Conservation (phyloP, 1,140 invertebrate genomes). For the Saccostrea glomerata region DNA sequence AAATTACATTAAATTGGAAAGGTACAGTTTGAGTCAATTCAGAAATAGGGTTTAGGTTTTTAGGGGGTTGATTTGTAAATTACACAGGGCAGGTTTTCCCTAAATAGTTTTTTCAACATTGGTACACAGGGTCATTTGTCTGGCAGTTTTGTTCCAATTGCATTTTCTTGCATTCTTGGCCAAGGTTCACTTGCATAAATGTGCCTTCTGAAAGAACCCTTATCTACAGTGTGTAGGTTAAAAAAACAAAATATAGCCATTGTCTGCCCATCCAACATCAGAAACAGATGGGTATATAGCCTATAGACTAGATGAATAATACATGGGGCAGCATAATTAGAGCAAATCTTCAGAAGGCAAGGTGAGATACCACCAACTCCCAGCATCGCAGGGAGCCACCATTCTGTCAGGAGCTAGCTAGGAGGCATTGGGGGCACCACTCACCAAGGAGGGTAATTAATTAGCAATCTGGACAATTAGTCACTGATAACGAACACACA, state of each 20-base stretch:
- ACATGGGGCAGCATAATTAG: not conserved
- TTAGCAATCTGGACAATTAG: slow-evolving; percentile 1
- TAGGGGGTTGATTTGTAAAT: not conserved
- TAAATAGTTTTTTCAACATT: not conserved
- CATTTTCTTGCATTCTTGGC: not conserved
- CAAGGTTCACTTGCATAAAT: not conserved
- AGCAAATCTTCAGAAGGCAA: not conserved
- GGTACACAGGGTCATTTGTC: slow-evolving; percentile 8
- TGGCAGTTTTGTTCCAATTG: not conserved
- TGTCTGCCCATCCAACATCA: not conserved
- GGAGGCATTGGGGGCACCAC: not conserved
- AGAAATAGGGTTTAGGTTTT: no score
- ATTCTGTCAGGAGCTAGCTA: not conserved
- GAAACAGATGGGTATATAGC: slow-evolving; percentile 1
- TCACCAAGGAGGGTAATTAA: not conserved
- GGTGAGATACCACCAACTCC: not conserved
- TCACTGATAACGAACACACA: not conserved
- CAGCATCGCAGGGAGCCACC: not conserved
- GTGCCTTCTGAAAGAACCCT: not conserved
- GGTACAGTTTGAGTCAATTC: not conserved
- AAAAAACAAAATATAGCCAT: not conserved
- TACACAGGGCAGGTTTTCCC: not conserved
- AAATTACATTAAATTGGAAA: not conserved
- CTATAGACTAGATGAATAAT: not conserved
- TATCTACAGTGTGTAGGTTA: not conserved